phyloP scores from a whole-genome alignment of 2,888 invertebrate species.

The Amaurobius ferox region DNA sequence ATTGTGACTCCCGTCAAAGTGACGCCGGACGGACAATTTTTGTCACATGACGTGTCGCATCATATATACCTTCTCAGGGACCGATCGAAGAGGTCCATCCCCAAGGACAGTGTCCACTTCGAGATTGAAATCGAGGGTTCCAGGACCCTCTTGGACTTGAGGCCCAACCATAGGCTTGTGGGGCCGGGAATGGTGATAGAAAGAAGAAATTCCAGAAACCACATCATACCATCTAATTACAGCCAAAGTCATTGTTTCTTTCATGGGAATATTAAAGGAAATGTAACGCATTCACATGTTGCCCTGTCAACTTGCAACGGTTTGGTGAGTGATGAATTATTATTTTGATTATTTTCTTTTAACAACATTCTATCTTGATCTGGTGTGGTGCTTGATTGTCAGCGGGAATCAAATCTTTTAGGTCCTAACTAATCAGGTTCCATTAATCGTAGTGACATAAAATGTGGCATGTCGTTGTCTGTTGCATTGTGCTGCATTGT shows the following conservation, averaged over 20 bases:
- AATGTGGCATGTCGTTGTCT: no score
- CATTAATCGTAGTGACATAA: no score
- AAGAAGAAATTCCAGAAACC: conserved; percentile 74
- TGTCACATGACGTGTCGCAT: conserved; percentile 47
- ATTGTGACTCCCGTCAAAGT: conserved; percentile 46
- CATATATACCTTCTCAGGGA: not conserved
- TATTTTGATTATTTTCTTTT: not conserved
- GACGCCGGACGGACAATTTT: conserved; percentile 32
- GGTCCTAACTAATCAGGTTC: no score
- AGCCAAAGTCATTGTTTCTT: conserved; percentile 79
- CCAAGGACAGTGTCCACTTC: conserved; percentile 79
- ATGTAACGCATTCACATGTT: conserved; percentile 78
- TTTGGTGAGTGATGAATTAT: conserved; percentile 77
- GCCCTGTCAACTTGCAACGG: conserved; percentile 80
- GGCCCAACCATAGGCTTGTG: conserved; percentile 80
- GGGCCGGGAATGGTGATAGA: conserved; percentile 79
- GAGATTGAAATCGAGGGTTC: conserved; percentile 78
- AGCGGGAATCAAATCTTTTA: no score
- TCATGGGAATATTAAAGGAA: conserved; percentile 79
- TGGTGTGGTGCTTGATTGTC: no score
- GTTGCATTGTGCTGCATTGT: no score
- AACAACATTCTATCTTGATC: no score
- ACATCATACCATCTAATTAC: conserved; percentile 74
- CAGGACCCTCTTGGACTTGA: conserved; percentile 79
- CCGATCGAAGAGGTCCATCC: conserved; percentile 75